A percentile compares a stretch with the other conserved stretches of the same genome.
phyloP scores from a whole-genome alignment of 2,888 invertebrate species.

The Perizoma affinitatum region DNA sequence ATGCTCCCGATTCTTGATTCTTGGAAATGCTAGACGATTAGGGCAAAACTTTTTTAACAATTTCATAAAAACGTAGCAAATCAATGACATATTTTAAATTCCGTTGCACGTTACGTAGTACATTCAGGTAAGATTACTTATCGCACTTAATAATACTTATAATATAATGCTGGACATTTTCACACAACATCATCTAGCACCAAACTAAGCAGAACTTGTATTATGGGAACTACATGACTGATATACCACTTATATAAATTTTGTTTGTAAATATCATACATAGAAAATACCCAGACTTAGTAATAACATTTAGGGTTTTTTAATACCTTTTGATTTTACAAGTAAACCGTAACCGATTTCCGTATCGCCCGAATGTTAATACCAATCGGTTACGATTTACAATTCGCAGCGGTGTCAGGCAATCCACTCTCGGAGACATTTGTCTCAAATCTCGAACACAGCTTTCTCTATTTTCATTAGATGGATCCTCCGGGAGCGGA shows the following conservation, averaged over 20 bases:
- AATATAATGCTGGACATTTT: too few species aligned
- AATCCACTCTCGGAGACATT: slow-evolving; percentile 40
- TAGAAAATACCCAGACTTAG: too few species aligned
- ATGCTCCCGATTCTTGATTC: slow-evolving; percentile 29
- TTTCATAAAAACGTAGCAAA: background rate
- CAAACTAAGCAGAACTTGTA: too few species aligned
- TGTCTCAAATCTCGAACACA: slow-evolving; percentile 53
- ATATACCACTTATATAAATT: too few species aligned
- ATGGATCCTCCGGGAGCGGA: slow-evolving; percentile 73
- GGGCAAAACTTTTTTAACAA: slow-evolving; percentile 1
- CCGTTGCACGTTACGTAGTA: slow-evolving; percentile 11
- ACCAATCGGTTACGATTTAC: slow-evolving; percentile 40
- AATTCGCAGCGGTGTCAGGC: slow-evolving; percentile 38
- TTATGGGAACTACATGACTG: too few species aligned
- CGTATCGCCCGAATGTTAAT: slow-evolving; percentile 18
- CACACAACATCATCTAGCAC: too few species aligned
- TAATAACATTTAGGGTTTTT: too few species aligned
- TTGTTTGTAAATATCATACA: too few species aligned
- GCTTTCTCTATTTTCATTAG: slow-evolving; percentile 78
- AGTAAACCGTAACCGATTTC: too few species aligned
- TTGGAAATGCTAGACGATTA: slow-evolving; percentile 22
- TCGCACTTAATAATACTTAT: too few species aligned
- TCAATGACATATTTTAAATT: background rate
- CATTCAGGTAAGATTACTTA: background rate
- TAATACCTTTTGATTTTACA: too few species aligned